Evolutionary conservation across 2,113 vertebrate species (phyloP), one percentile per base, ranked within the genome.

Genomic region (Neotragus moschatus): DNA sequence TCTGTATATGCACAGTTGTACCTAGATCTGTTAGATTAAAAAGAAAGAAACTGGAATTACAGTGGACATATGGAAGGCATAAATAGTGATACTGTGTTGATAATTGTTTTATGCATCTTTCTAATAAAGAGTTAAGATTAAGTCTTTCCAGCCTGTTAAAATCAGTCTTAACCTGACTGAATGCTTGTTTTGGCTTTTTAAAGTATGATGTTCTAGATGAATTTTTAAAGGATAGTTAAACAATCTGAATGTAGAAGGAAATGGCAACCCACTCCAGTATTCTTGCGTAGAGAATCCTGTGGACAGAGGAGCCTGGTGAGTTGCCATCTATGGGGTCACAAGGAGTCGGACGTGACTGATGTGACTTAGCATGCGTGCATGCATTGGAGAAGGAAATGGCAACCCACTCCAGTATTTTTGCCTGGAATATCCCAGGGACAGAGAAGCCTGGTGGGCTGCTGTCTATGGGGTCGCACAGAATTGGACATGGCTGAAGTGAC

Each of bases 401-500:
- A 66, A 66, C n/a, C n/a, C 8, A 66, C 16, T 36, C 17, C 63
- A 66, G 63, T 70, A 9, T 36, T 11, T 5, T 70, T 36, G 63
- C 63, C n/a, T 36, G 63, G 63, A 36, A n/a, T 3, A 36, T 70
- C 63, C 63, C 63, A 36, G 9, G 63, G 63, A 70, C n/a, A 36
- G 63, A 23, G 63, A 19, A 70, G 63, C 63, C 17, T 21, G 63
- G 63, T 3, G n/a, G 63, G 63, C 2, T 70, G n/a, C n/a, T 0
- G 0, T 36, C 63, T 21, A 21, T 11, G 17, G n/a, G n/a, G n/a
- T 23, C 2, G 0, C 17, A 10, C 17, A 70, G 63, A 70, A 2
- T 70, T 2, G 1, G n/a, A 70, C n/a, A 11, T 0, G 3, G 10
- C n/a, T 21, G n/a, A 58, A 58, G 56, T 0, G 25, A 58, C 56